These are phyloP conservation scores for Sminthurides bifidus DNA, from an alignment of 1,140 invertebrate genomes.

Conservation along the genomic window DNA sequence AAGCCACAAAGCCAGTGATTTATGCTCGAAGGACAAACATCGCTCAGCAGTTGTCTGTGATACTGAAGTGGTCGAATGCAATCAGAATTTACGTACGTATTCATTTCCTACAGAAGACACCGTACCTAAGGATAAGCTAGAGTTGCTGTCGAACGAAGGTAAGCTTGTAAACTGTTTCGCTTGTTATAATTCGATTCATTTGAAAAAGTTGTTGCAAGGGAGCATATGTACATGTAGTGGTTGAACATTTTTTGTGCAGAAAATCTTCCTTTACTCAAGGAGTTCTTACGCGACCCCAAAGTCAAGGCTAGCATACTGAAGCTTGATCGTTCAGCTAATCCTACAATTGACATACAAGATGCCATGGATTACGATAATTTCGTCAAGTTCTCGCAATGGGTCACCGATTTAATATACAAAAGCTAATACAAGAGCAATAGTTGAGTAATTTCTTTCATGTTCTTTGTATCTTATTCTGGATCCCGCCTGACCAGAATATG, in stretches of 20 bases:
- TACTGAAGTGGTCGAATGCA: no score
- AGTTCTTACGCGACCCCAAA: neutral
- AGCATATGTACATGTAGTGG: no score
- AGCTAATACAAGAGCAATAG: neutral
- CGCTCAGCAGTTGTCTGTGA: neutral
- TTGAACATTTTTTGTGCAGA: constrained; percentile 1
- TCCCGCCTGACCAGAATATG: no score
- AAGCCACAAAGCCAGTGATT: constrained; percentile 7
- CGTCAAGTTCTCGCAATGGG: constrained; percentile 1
- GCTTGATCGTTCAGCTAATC: neutral
- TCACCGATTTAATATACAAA: neutral
- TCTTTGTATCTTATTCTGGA: neutral
- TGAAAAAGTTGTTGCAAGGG: neutral
- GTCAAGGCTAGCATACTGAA: neutral
- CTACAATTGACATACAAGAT: neutral
- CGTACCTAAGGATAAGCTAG: neutral
- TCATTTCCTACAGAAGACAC: constrained; percentile 4
- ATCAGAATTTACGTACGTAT: neutral
- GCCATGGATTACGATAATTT: constrained; percentile 11
- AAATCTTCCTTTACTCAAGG: neutral
- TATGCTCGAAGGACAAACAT: neutral
- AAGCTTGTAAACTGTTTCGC: neutral
- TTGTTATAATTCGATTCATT: neutral
- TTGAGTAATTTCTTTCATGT: neutral
- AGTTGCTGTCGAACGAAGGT: neutral